Base-by-base conservation (phyloP, 2,888 invertebrate species). In the Diarsia brunnea region DNA sequence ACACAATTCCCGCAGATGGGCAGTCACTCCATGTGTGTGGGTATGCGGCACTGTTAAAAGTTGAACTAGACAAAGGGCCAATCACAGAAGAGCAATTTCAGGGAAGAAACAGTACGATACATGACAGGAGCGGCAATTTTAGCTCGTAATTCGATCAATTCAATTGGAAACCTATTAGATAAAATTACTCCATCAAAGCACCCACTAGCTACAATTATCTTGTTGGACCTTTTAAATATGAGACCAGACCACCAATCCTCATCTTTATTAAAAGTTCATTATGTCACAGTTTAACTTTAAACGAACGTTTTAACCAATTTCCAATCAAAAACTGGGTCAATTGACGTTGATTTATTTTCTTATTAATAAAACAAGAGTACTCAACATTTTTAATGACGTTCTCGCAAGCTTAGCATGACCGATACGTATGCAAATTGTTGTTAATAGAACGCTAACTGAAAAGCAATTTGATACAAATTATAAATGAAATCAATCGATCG, bases 381-480 rank as follows among this genome's bases (percentile, higher is more conserved):
- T 55, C 64, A 47, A 82, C 61, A 78, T 85, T 73, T 75, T 75
- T 77, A 82, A 67, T 74, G 73, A 69, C 75, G 71, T 77, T 58
- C 69, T 72, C 64, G 72, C 69, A 77, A 69, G 69, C 71, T 73
- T 69, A 80, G 31, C 69, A 60, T 75, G 71, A 74, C 75, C 61
- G 82, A 81, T 86, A 81, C 47, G 69, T 71, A 87, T 86, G 84
- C 78, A 86, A 87, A 87, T 87, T n/a, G 73, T 8, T 24, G 38
- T 64, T 85, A 87, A 83, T 86, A 70, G 78, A 69, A 76, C 67
- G 73, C 69, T 85, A 77, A 81, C 78, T 71, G 78, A 64, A 73
- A 87, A 67, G 66, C 84, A 81, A 82, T 84, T 79, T 82, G 63
- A 84, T 75, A 75, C 73, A 75, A 84, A 82, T 84, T 86, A 83